Evolutionary conservation across 2,797 vertebrate genomes (phyloP).

Genomic region (Labroides dimidiatus): DNA sequence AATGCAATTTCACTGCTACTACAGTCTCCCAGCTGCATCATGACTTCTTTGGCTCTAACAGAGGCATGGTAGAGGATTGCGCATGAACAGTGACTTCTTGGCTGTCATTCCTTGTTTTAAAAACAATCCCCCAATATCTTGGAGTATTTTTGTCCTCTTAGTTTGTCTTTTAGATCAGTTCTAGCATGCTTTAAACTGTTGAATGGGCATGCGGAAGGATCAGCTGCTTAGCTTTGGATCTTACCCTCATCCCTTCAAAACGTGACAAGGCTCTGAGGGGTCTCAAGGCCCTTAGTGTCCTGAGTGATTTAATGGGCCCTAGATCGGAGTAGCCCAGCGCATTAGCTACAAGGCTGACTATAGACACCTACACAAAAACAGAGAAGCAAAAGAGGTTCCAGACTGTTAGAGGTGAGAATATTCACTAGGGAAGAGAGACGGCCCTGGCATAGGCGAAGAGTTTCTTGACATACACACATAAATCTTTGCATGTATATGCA

Average conservation of each 20-base stretch:
- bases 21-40: slow-evolving; percentile 92
- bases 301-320: slow-evolving; percentile 99
- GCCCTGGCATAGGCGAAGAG: slow-evolving; percentile 91
- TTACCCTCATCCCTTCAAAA: slow-evolving; percentile 99
- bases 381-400: slow-evolving; percentile 98
- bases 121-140: slow-evolving; percentile 78
- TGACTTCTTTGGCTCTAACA: slow-evolving; percentile 85
- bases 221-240: slow-evolving; percentile 89
- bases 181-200: slow-evolving; percentile 98
- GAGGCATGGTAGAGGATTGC: slow-evolving; percentile 84
- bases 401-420: slow-evolving; percentile 96
- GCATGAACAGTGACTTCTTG: slow-evolving; percentile 80
- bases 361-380: slow-evolving; percentile 99
- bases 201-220: slow-evolving; percentile 99
- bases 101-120: slow-evolving; percentile 74
- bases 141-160: slow-evolving; percentile 69
- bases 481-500: slow-evolving; percentile 86
- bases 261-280: slow-evolving; percentile 99
- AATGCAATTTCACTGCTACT: slow-evolving; percentile 59
- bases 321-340: slow-evolving; percentile 99
- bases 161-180: slow-evolving; percentile 89
- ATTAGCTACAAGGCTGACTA: slow-evolving; percentile 99
- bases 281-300: slow-evolving; percentile 99
- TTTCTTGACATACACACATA: slow-evolving; percentile 87
- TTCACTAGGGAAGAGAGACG: slow-evolving; percentile 86